phyloP scores from a whole-genome alignment of 1,140 invertebrate species.

The Homalodisca vitripennis region DNA sequence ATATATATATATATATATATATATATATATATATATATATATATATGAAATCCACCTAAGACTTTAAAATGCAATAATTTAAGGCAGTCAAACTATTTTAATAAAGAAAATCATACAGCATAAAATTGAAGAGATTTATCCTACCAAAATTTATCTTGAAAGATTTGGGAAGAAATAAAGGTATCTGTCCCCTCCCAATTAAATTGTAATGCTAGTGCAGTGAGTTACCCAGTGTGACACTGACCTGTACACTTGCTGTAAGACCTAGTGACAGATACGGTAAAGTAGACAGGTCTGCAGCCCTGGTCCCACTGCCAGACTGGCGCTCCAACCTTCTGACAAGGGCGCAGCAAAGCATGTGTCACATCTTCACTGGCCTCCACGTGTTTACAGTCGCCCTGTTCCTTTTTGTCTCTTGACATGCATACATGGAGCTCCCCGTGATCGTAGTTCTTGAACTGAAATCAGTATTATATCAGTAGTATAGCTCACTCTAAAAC shows the following conservation, averaged over 20 bases:
- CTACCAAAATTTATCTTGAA: no score
- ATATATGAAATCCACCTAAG: no score
- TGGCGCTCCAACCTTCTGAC: neutral
- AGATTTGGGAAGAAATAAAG: neutral
- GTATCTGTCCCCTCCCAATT: neutral
- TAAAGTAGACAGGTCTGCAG: constrained; percentile 11
- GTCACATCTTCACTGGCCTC: neutral
- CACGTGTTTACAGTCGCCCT: neutral
- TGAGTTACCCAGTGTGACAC: neutral
- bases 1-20: no score
- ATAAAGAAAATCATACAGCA: no score
- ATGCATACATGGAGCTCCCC: constrained; percentile 13
- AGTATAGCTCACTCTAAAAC: no score
- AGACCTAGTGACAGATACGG: neutral
- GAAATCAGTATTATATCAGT: neutral
- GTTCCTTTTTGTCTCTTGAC: neutral
- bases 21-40: no score
- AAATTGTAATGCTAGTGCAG: neutral
- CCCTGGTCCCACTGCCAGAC: neutral
- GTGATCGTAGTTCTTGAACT: constrained; percentile 9
- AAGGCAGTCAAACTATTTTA: no score
- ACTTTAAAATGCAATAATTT: no score
- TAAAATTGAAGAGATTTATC: no score
- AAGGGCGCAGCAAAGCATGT: neutral
- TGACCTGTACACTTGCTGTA: constrained; percentile 11